Evolutionary conservation across 1,140 invertebrate species (phyloP).

Genomic region (Carposina sasakii): DNA sequence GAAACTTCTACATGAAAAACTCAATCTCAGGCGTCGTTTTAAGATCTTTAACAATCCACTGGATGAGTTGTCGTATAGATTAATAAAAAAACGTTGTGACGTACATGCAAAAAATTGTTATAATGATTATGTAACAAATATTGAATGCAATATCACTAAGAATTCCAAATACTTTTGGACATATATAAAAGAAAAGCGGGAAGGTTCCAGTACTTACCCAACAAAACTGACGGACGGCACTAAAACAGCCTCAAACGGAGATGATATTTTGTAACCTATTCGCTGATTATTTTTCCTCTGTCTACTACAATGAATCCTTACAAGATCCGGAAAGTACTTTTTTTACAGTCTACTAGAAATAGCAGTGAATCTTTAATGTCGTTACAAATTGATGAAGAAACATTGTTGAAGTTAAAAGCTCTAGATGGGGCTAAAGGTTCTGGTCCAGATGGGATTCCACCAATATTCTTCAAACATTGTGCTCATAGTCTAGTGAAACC

Average conservation of each 20-base stretch:
- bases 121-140: constrained; percentile 5
- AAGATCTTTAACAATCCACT: constrained; percentile 14
- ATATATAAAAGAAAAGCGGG: constrained; percentile 14
- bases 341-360: not conserved
- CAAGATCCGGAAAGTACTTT: not conserved
- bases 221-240: not conserved
- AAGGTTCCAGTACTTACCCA: not conserved
- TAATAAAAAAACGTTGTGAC: constrained; percentile 12
- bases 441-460: constrained; percentile 11
- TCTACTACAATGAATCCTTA: not conserved
- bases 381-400: not conserved
- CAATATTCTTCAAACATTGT: constrained; percentile 3
- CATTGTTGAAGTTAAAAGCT: constrained; percentile 1
- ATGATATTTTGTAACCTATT: constrained; percentile 11
- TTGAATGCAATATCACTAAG: constrained; percentile 5
- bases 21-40: not conserved
- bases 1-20: constrained; percentile 4
- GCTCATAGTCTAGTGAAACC: constrained; percentile 4
- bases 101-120: constrained; percentile 1
- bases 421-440: constrained; percentile 11
- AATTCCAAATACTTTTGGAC: constrained; percentile 23
- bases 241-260: not conserved
- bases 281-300: constrained; percentile 5
- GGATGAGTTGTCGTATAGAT: constrained; percentile 9
- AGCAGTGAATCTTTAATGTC: not conserved